Percentiles rank a stretch among this genome's conserved stretches.
phyloP scores from a whole-genome alignment of 2,888 invertebrate species.

The Eudasyphora cyanicolor region DNA sequence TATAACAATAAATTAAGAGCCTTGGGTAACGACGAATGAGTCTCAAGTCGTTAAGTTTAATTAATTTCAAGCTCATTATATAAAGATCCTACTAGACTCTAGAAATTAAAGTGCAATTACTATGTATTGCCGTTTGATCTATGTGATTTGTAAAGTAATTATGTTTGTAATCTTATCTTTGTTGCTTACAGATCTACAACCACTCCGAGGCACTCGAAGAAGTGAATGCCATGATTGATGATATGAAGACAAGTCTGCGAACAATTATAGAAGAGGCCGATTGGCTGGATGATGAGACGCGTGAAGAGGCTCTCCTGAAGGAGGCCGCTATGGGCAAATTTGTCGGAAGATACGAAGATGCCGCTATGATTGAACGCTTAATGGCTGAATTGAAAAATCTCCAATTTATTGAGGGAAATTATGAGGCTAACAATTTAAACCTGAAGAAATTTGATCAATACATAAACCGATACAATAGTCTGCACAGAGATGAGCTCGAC shows the following conservation, averaged over 20 bases:
- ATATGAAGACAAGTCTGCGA: slow-evolving; percentile 70
- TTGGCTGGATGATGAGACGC: slow-evolving; percentile 75
- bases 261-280: slow-evolving; percentile 70
- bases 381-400: slow-evolving; percentile 71
- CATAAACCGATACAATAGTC: slow-evolving; percentile 70
- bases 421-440: slow-evolving; percentile 70
- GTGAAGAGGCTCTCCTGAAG: slow-evolving; percentile 72
- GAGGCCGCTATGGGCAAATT: slow-evolving; percentile 69
- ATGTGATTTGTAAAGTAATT: too few species aligned
- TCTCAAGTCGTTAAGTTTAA: too few species aligned
- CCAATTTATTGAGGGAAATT: slow-evolving; percentile 67
- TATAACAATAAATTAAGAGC: too few species aligned
- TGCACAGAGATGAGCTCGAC: slow-evolving; percentile 66
- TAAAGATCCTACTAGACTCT: too few species aligned
- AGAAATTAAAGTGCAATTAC: too few species aligned
- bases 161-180: too few species aligned
- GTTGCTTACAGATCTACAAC: slow-evolving; percentile 4
- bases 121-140: too few species aligned
- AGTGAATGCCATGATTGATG: slow-evolving; percentile 68
- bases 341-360: slow-evolving; percentile 70
- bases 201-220: slow-evolving; percentile 67
- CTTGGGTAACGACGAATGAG: too few species aligned
- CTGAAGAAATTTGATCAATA: slow-evolving; percentile 68
- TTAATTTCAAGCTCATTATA: too few species aligned
- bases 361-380: slow-evolving; percentile 65